phyloP scores from a whole-genome alignment of 2,797 vertebrate species.

The Geotrypetes seraphini region DNA sequence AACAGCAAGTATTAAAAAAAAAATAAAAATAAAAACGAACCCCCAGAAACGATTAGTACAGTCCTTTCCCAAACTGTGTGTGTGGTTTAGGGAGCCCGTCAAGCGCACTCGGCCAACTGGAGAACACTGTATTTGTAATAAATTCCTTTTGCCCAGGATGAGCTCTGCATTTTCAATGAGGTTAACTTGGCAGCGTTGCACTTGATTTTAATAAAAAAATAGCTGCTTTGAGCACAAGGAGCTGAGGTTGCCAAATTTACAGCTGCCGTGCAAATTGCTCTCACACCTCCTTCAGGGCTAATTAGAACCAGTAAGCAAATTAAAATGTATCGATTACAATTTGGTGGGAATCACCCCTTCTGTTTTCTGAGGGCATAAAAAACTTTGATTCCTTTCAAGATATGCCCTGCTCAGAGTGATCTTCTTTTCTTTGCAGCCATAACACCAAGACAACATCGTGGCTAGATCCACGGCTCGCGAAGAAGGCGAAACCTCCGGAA shows the following conservation, averaged over 20 bases:
- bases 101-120: slow-evolving; percentile 46
- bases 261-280: slow-evolving; percentile 74
- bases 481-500: slow-evolving; percentile 97
- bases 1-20: slow-evolving; percentile 38
- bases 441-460: slow-evolving; percentile 99
- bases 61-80: slow-evolving; percentile 37
- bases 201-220: slow-evolving; percentile 76
- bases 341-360: slow-evolving; percentile 63
- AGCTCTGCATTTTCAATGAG: slow-evolving; percentile 76
- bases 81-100: slow-evolving; percentile 37
- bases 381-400: slow-evolving; percentile 60
- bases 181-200: slow-evolving; percentile 68
- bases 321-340: slow-evolving; percentile 85
- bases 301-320: slow-evolving; percentile 86
- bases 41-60: too few species aligned
- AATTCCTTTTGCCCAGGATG: slow-evolving; percentile 67
- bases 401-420: slow-evolving; percentile 68
- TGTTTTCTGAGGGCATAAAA: slow-evolving; percentile 53
- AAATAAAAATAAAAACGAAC: slow-evolving; percentile 29
- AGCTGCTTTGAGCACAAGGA: slow-evolving; percentile 66
- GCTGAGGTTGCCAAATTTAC: slow-evolving; percentile 72
- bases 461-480: slow-evolving; percentile 96
- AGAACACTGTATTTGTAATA: slow-evolving; percentile 67
- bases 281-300: slow-evolving; percentile 72
- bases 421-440: slow-evolving; percentile 86